Conservation (phyloP, 2,888 invertebrate species). For the Caenorhabditis sinica region DNA sequence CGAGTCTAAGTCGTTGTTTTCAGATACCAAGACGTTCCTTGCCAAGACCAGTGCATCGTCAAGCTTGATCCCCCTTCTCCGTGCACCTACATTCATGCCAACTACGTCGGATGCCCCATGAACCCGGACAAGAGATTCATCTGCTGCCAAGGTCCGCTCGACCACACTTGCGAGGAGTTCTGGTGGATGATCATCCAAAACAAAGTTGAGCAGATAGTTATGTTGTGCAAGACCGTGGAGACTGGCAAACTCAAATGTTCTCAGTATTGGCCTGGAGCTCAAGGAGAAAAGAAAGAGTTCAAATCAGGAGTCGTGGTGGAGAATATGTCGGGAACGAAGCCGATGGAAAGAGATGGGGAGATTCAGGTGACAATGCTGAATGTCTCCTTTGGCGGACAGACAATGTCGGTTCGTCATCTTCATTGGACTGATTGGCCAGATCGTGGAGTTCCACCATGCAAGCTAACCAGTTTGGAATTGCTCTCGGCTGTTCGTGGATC, state of each 20-base stretch:
- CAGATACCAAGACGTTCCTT: slow-evolving; percentile 75
- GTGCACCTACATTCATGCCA: slow-evolving; percentile 76
- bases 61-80: slow-evolving; percentile 67
- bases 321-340: slow-evolving; percentile 17
- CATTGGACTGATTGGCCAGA: slow-evolving; percentile 77
- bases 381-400: neutral
- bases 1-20: no score
- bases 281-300: slow-evolving; percentile 37
- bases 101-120: slow-evolving; percentile 71
- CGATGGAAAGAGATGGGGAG: slow-evolving; percentile 35
- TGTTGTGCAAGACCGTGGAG: slow-evolving; percentile 76
- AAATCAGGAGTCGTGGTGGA: slow-evolving; percentile 15
- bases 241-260: slow-evolving; percentile 88
- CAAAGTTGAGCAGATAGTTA: slow-evolving; percentile 59
- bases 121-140: slow-evolving; percentile 68
- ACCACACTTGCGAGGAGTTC: slow-evolving; percentile 62
- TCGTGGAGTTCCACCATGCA: slow-evolving; percentile 67
- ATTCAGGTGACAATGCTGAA: slow-evolving; percentile 39
- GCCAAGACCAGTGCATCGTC: slow-evolving; percentile 72
- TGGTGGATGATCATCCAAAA: slow-evolving; percentile 68
- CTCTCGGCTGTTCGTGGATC: slow-evolving; percentile 71
- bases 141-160: slow-evolving; percentile 64
- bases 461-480: slow-evolving; percentile 61
- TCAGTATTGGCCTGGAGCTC: slow-evolving; percentile 72
- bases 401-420: slow-evolving; percentile 61